Conservation (phyloP, 1,140 invertebrate species). For the Lepidostoma basale region DNA sequence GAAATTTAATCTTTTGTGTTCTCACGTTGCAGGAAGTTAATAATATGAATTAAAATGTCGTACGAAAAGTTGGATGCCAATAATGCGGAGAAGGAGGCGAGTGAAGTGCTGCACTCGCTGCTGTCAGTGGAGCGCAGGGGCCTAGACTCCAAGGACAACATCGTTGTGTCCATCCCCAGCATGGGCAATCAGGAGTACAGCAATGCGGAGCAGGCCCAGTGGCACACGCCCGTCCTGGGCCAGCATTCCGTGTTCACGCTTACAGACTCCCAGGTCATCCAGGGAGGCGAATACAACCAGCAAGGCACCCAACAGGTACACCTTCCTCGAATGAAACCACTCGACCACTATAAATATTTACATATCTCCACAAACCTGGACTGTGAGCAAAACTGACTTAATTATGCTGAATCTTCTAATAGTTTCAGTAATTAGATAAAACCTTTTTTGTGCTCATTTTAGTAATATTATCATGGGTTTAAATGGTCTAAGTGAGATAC, state of each 20-base stretch:
- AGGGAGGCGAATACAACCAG: conserved; percentile 48
- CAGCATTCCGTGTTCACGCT: conserved; percentile 60
- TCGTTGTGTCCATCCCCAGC: conserved; percentile 57
- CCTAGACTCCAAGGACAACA: conserved; percentile 60
- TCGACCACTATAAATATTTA: too few species aligned
- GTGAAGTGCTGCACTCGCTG: conserved; percentile 68
- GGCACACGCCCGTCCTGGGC: conserved; percentile 64
- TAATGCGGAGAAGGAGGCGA: conserved; percentile 68
- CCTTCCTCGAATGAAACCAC: too few species aligned
- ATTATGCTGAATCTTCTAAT: too few species aligned
- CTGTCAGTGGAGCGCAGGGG: conserved; percentile 65
- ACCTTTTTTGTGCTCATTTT: too few species aligned
- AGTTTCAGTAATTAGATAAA: too few species aligned
- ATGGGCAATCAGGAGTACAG: conserved; percentile 52
- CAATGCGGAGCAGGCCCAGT: conserved; percentile 61
- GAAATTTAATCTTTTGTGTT: conserved; percentile 14
- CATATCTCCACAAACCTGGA: too few species aligned
- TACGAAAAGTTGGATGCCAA: conserved; percentile 61
- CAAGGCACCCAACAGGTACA: conserved; percentile 38
- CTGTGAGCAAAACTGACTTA: too few species aligned
- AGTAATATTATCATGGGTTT: too few species aligned
- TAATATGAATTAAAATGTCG: conserved; percentile 51
- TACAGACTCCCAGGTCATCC: conserved; percentile 52
- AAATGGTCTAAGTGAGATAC: too few species aligned
- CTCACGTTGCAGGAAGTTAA: conserved; percentile 13